Evolutionary conservation across 2,888 invertebrate species (phyloP).

Genomic region (Brenthis hecate): DNA sequence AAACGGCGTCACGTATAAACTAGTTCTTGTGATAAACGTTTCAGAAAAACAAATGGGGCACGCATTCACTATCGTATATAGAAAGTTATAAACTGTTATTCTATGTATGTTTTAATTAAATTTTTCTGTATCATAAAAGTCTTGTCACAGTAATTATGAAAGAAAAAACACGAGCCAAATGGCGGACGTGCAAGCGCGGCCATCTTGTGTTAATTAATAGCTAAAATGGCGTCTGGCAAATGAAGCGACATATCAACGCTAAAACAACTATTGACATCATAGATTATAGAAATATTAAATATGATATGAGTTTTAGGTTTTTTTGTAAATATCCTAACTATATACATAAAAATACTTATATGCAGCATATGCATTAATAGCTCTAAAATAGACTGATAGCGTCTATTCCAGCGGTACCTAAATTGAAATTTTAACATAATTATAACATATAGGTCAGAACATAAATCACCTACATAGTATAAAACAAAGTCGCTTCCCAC

Average conservation of each 20-base stretch:
- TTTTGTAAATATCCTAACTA: no score
- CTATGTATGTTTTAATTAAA: constrained; percentile 25
- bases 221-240: constrained; percentile 36
- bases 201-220: constrained; percentile 35
- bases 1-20: neutral
- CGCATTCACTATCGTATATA: constrained; percentile 18
- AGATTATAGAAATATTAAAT: constrained; percentile 14
- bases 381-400: no score
- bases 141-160: constrained; percentile 25
- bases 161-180: constrained; percentile 25
- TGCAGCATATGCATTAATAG: no score
- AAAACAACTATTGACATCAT: constrained; percentile 33
- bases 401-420: no score
- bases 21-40: constrained; percentile 11
- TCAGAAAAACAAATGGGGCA: constrained; percentile 17
- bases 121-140: constrained; percentile 26
- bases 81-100: constrained; percentile 24
- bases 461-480: no score
- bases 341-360: no score
- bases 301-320: constrained; percentile 3
- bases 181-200: constrained; percentile 31
- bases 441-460: no score
- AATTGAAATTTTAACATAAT: no score
- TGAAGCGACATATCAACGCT: constrained; percentile 41
- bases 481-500: no score